A percentile compares a stretch with the other conserved stretches of the same genome.
Evolutionary conservation across 1,140 invertebrate genomes (phyloP).

Genomic region (Drosophila bifasciata): DNA sequence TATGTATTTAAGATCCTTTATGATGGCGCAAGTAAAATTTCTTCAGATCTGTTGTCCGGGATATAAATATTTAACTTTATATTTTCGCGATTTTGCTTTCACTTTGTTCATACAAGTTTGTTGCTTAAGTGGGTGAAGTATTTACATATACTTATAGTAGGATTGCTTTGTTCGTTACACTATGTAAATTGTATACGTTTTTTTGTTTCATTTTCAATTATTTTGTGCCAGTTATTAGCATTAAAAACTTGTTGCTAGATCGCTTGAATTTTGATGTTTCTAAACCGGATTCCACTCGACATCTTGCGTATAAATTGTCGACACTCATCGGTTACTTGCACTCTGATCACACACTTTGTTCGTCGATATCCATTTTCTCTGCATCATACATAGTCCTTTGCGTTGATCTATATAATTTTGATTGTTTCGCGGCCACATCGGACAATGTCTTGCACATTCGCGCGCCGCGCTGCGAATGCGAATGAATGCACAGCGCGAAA

Average conservation of each 20-base stretch:
- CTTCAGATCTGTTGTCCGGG: background rate
- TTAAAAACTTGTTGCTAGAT: slow-evolving; percentile 14
- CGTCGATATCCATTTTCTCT: slow-evolving; percentile 46
- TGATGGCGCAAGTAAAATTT: background rate
- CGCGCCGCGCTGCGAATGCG: slow-evolving; percentile 55
- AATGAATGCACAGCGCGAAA: slow-evolving; percentile 37
- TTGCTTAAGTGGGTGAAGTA: no score
- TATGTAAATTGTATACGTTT: slow-evolving; percentile 1
- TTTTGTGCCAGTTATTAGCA: background rate
- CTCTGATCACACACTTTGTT: slow-evolving; percentile 22
- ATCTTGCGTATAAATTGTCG: slow-evolving; percentile 17
- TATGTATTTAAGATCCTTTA: slow-evolving; percentile 2
- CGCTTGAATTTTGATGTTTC: slow-evolving; percentile 6
- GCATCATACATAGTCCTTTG: no score
- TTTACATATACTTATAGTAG: no score
- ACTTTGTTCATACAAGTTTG: no score
- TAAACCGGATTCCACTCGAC: slow-evolving; percentile 31
- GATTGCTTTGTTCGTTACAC: slow-evolving; percentile 1
- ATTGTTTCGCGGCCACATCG: slow-evolving; percentile 21
- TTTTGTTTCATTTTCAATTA: slow-evolving; percentile 3
- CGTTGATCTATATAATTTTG: slow-evolving; percentile 17
- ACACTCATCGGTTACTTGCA: background rate
- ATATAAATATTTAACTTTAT: background rate
- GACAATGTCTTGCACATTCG: slow-evolving; percentile 60
- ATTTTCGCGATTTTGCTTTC: slow-evolving; percentile 2